phyloP scores from a whole-genome alignment of 2,888 invertebrate genomes.

The Coenonympha glycerion region DNA sequence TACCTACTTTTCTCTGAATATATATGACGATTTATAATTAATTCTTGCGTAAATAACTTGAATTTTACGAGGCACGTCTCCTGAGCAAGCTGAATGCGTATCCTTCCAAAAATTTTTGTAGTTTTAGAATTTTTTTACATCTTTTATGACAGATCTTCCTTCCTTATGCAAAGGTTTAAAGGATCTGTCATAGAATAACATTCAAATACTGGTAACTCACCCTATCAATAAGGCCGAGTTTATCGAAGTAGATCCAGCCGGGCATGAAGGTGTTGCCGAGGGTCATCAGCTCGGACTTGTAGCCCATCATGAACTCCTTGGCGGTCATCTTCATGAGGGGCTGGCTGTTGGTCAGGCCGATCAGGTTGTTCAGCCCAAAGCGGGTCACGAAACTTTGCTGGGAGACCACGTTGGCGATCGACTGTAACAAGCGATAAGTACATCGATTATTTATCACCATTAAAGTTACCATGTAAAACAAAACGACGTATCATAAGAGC shows the following conservation, averaged over 20 bases:
- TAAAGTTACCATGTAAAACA: too few species aligned
- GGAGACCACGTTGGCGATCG: conserved; percentile 86
- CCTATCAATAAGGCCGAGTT: conserved; percentile 90
- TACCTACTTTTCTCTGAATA: too few species aligned
- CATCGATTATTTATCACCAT: neutral
- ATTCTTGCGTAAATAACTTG: too few species aligned
- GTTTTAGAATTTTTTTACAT: too few species aligned
- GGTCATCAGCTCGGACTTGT: conserved; percentile 86
- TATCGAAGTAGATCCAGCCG: conserved; percentile 90
- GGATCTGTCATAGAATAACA: neutral
- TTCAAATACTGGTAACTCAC: conserved; percentile 68
- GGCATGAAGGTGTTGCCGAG: conserved; percentile 89
- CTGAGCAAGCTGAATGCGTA: too few species aligned
- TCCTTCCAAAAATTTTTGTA: too few species aligned
- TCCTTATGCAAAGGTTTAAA: too few species aligned
- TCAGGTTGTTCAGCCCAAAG: conserved; percentile 82
- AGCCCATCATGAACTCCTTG: conserved; percentile 92
- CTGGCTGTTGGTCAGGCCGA: conserved; percentile 79
- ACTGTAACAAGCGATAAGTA: conserved; percentile 75
- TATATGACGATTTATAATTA: too few species aligned
- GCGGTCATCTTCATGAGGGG: conserved; percentile 89
- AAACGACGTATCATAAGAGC: too few species aligned
- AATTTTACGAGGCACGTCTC: too few species aligned
- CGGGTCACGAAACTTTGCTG: conserved; percentile 79
- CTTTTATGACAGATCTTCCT: too few species aligned